These are phyloP conservation scores for Polyommatus iphigenia DNA, from an alignment of 2,888 invertebrate genomes.

Conservation along the genomic window DNA sequence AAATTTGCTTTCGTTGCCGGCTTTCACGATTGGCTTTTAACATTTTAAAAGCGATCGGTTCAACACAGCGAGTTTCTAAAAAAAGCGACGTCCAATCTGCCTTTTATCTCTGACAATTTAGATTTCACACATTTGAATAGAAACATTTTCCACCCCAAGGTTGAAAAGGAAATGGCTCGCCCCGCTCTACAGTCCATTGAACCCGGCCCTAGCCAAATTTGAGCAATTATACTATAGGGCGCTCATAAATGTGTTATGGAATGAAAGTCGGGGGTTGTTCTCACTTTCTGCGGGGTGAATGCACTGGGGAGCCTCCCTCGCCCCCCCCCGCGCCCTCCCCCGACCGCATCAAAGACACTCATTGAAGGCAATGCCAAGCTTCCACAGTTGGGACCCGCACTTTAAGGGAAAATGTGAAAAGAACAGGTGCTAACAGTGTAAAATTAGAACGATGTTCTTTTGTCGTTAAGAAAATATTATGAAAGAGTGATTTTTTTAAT, in stretches of 20 bases:
- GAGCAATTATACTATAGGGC: constrained; percentile 75
- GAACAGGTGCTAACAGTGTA: not conserved
- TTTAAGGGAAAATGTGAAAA: constrained; percentile 39
- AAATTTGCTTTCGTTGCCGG: not conserved
- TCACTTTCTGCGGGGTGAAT: constrained; percentile 79
- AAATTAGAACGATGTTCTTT: not conserved
- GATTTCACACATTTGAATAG: not conserved
- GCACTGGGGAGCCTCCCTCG: constrained; percentile 71
- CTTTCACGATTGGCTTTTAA: not conserved
- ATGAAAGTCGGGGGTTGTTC: constrained; percentile 67
- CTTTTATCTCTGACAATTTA: not conserved
- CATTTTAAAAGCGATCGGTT: not conserved
- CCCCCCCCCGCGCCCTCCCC: constrained; percentile 47
- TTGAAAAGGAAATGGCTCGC: constrained; percentile 43
- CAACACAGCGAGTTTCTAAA: not conserved
- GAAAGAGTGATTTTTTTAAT: not conserved
- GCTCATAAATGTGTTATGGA: constrained; percentile 62
- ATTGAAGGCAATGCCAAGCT: constrained; percentile 58
- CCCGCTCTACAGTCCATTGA: constrained; percentile 61
- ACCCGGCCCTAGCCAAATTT: constrained; percentile 64
- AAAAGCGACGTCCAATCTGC: not conserved
- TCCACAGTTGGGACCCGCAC: constrained; percentile 39
- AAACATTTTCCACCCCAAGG: constrained; percentile 31
- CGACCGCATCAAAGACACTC: constrained; percentile 70
- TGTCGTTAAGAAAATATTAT: not conserved